Evolutionary conservation across 1,140 invertebrate genomes (phyloP).

Genomic region (Orussus abietinus): DNA sequence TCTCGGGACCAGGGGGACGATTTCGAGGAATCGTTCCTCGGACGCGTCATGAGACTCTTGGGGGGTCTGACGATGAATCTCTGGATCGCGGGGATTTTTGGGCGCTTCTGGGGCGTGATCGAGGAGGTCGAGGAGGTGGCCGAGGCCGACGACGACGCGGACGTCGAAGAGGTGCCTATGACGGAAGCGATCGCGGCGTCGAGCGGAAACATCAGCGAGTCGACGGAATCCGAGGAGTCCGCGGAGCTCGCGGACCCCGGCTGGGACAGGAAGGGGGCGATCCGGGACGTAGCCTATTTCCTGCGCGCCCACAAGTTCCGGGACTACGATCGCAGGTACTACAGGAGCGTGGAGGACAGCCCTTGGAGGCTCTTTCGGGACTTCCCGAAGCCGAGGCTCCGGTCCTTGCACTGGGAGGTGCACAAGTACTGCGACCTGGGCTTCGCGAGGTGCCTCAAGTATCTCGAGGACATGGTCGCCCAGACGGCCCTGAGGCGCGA

Average conservation of each 20-base stretch:
- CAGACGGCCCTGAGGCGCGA: slow-evolving; percentile 40
- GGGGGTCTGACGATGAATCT: too few species aligned
- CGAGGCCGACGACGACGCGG: slow-evolving; percentile 14
- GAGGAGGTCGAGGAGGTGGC: background rate
- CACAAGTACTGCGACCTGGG: slow-evolving; percentile 54
- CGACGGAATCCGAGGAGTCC: slow-evolving; percentile 22
- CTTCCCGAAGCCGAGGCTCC: slow-evolving; percentile 57
- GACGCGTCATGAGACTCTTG: too few species aligned
- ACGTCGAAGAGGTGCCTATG: slow-evolving; percentile 15
- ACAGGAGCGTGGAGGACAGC: slow-evolving; percentile 27
- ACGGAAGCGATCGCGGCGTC: slow-evolving; percentile 32
- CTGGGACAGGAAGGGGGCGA: slow-evolving; percentile 34
- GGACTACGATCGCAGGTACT: slow-evolving; percentile 58
- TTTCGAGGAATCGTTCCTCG: too few species aligned
- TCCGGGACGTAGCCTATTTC: slow-evolving; percentile 59
- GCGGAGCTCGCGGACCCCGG: slow-evolving; percentile 16
- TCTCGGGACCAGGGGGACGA: too few species aligned
- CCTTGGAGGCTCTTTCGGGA: slow-evolving; percentile 37
- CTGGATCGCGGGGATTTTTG: too few species aligned
- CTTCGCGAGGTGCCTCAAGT: slow-evolving; percentile 56
- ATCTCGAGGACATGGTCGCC: slow-evolving; percentile 49
- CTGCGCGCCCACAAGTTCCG: slow-evolving; percentile 61
- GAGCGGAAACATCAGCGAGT: slow-evolving; percentile 26
- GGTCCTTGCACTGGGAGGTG: slow-evolving; percentile 60
- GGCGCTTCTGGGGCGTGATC: background rate